Evolutionary conservation across 2,888 invertebrate species (phyloP), one percentile per base, ranked within the genome.

Genomic region (Lasiommata megera): DNA sequence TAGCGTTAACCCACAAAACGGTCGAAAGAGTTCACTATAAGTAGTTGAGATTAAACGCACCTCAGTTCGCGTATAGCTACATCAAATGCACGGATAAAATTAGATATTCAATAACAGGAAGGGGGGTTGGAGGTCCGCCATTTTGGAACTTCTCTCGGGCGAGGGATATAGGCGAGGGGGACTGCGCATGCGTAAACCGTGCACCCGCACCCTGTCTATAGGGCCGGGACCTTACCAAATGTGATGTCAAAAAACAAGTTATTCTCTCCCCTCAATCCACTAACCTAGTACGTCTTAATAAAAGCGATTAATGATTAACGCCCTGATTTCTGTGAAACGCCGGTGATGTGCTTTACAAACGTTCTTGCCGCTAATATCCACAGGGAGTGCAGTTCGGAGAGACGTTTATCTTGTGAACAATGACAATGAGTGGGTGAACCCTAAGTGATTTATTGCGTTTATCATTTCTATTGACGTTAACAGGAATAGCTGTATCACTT

Each of bases 241-340:
- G 79, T 79, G 79, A 87, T 88, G 88, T 88, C 88, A 88, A 88
- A 89, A 87, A 88, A 89, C 88, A 87, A 84, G 84, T 88, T 88
- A 88, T 87, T 87, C 82, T 81, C 74, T 85, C 84, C 88, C 84
- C 79, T 84, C 78, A 87, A 80, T 80, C 85, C 83, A 88, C 82
- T 87, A 86, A 87, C 87, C 86, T 80, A 86, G 81, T 86, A 85
- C 84, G 85, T 82, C 78, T 82, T 79, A 80, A 80, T 85, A 79
- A 74, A 75, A 71, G 69, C 68, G 70, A 81, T 83, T 80, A 81
- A 74, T 76, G 70, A 77, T 71, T 75, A 72, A 79, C 75, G 72
- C 76, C 72, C 71, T 70, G 72, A 68, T 71, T 72, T 73, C 54
- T 69, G 66, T 71, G 64, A 67, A 63, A 61, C 58, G 63, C 60